Percentiles rank a stretch among this genome's conserved stretches.
phyloP scores from a whole-genome alignment of 2,888 invertebrate species.

The Drosophila longiperda region DNA sequence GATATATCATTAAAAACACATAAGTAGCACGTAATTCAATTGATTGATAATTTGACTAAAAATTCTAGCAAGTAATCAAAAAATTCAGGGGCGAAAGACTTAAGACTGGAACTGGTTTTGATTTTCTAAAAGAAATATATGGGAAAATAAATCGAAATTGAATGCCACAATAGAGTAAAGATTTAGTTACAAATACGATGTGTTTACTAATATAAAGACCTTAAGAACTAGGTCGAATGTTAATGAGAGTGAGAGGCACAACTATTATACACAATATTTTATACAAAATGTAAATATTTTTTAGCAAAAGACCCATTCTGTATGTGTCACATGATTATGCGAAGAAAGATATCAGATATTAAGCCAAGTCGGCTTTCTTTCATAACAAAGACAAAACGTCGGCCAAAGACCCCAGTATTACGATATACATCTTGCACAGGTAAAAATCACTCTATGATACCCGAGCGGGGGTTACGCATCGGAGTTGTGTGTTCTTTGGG shows the following conservation, averaged over 20 bases:
- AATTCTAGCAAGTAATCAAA: constrained; percentile 66
- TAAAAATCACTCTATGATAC: constrained; percentile 45
- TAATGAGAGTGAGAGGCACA: constrained; percentile 43
- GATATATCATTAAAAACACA: constrained; percentile 45
- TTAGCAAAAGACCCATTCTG: constrained; percentile 8
- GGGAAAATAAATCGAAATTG: constrained; percentile 16
- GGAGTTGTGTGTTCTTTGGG: constrained; percentile 26
- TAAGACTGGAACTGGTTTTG: constrained; percentile 30
- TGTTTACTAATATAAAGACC: background rate
- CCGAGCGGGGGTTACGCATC: constrained; percentile 23
- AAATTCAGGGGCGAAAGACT: constrained; percentile 66
- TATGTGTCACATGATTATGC: constrained; percentile 7
- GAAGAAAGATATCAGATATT: constrained; percentile 25
- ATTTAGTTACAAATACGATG: constrained; percentile 1
- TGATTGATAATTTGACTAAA: constrained; percentile 54
- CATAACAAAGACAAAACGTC: constrained; percentile 51
- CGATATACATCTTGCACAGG: constrained; percentile 56
- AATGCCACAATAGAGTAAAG: constrained; percentile 29
- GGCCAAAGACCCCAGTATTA: constrained; percentile 65
- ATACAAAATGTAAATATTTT: constrained; percentile 29
- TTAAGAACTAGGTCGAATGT: constrained; percentile 51
- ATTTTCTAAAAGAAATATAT: constrained; percentile 28
- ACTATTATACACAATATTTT: constrained; percentile 1
- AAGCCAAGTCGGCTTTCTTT: constrained; percentile 39
- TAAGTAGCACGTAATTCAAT: constrained; percentile 29